Conservation (phyloP, 2,113 vertebrate species). For the Cisticola juncidis region DNA sequence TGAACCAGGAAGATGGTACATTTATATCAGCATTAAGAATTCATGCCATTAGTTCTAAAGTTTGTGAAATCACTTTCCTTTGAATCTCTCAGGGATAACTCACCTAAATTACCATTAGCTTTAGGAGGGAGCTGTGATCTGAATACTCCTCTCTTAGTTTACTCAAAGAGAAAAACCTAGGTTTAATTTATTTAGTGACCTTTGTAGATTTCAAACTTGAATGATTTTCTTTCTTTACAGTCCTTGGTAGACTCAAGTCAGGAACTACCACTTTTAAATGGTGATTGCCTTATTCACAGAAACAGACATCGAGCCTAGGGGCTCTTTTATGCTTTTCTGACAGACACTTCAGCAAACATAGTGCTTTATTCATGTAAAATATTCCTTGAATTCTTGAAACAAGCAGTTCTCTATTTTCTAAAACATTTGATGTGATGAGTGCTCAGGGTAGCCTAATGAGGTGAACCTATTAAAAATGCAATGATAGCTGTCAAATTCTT, state of each 20-base stretch:
- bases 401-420: background rate
- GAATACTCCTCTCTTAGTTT: slow-evolving; percentile 41
- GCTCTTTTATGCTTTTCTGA: background rate
- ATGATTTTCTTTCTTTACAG: slow-evolving; percentile 60
- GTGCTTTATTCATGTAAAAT: background rate
- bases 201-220: slow-evolving; percentile 56
- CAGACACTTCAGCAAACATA: background rate
- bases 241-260: slow-evolving; percentile 8
- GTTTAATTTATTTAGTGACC: slow-evolving; percentile 60
- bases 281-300: slow-evolving; percentile 32
- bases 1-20: background rate
- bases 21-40: slow-evolving; percentile 42
- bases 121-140: slow-evolving; percentile 40
- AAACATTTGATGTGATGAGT: background rate
- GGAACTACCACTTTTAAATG: slow-evolving; percentile 12
- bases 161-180: background rate
- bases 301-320: background rate
- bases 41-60: slow-evolving; percentile 22
- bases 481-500: background rate
- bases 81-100: slow-evolving; percentile 41
- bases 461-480: background rate
- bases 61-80: slow-evolving; percentile 31
- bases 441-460: background rate
- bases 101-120: slow-evolving; percentile 48
- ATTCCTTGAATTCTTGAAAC: background rate